Conservation (phyloP, 2,113 vertebrate genomes). For the Apeltes quadracus region DNA sequence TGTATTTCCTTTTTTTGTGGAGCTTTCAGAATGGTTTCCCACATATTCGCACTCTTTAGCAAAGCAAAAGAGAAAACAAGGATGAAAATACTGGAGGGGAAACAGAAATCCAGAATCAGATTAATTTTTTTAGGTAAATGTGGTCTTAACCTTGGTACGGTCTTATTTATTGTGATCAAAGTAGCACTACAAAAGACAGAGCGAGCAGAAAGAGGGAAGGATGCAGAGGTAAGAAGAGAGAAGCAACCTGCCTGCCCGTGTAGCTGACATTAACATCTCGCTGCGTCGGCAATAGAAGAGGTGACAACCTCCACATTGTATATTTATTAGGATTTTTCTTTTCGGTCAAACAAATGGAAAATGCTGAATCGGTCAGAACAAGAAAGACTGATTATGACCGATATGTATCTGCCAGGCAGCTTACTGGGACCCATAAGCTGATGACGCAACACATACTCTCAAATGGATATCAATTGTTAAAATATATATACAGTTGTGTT, state of each 20-base stretch:
- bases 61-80: slow-evolving; percentile 25
- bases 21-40: not conserved
- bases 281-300: slow-evolving; percentile 45
- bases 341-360: slow-evolving; percentile 26
- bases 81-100: not conserved
- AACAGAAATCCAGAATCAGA: not conserved
- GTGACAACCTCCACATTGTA: slow-evolving; percentile 40
- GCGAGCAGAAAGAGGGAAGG: not conserved
- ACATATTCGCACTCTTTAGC: slow-evolving; percentile 1
- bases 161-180: not conserved
- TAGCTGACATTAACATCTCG: slow-evolving; percentile 51
- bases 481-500: no score
- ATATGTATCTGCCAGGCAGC: slow-evolving; percentile 11
- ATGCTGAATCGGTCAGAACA: slow-evolving; percentile 12
- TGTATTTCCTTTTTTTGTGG: not conserved
- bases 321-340: slow-evolving; percentile 37
- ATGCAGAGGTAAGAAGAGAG: slow-evolving; percentile 1
- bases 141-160: not conserved
- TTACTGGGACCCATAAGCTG: not conserved
- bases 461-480: not conserved
- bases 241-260: slow-evolving; percentile 14
- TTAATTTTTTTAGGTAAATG: not conserved
- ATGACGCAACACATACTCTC: not conserved
- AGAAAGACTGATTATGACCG: not conserved
- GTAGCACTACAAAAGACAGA: not conserved